Percentiles rank a stretch among this genome's conserved stretches.
These are phyloP conservation scores for Spilosoma lubricipeda DNA, from an alignment of 2,888 invertebrate genomes.

Conservation along the genomic window DNA sequence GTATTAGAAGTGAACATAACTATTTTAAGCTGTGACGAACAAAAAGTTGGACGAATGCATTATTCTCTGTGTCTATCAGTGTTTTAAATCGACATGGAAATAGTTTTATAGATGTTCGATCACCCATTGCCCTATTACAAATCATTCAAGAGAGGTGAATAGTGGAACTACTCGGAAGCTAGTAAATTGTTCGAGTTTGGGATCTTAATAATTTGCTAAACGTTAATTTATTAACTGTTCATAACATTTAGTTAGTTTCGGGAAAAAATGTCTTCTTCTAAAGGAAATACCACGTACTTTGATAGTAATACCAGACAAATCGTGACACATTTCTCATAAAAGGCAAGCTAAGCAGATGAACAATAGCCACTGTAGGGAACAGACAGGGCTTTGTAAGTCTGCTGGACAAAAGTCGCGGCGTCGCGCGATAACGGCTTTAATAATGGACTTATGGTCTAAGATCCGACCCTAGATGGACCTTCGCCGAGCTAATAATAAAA, in stretches of 20 bases:
- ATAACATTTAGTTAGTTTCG: no score
- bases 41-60: background rate
- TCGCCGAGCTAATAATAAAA: no score
- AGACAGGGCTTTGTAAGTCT: constrained; percentile 25
- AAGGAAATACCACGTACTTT: no score
- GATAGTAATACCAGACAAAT: background rate
- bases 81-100: background rate
- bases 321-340: constrained; percentile 5
- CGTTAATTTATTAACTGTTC: no score
- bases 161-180: no score
- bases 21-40: background rate
- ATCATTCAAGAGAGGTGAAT: no score
- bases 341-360: constrained; percentile 8
- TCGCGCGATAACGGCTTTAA: constrained; percentile 28
- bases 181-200: no score
- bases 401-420: constrained; percentile 21
- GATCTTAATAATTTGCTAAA: no score
- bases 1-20: background rate
- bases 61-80: background rate
- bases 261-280: no score
- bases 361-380: constrained; percentile 35
- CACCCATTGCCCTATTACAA: background rate
- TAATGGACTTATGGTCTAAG: constrained; percentile 11
- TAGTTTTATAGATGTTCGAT: background rate
- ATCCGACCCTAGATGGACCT: no score